Conservation (phyloP, 2,797 vertebrate genomes). For the Micropoecilia bifurca region DNA sequence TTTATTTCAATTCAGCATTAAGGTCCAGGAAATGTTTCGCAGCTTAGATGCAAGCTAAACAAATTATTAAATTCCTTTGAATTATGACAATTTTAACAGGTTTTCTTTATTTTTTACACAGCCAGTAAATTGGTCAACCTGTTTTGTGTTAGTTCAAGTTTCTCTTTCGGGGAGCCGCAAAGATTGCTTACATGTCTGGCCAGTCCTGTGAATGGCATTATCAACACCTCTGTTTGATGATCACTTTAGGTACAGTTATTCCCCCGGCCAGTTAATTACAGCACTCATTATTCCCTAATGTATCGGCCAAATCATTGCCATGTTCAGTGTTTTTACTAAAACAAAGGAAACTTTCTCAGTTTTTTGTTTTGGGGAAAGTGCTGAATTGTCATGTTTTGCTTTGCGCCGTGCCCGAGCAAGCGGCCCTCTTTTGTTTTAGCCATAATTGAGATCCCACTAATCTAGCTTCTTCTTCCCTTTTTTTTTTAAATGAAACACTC, state of each 20-base stretch:
- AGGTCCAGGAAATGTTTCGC: not conserved
- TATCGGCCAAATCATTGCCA: constrained; percentile 87
- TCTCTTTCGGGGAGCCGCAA: not conserved
- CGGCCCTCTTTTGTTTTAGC: constrained; percentile 85
- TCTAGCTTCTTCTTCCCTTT: constrained; percentile 75
- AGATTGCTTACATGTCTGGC: constrained; percentile 13
- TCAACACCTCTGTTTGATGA: constrained; percentile 72
- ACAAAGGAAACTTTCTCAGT: constrained; percentile 84
- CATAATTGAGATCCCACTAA: constrained; percentile 88
- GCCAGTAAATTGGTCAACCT: not conserved
- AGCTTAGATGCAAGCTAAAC: not conserved
- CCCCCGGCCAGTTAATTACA: constrained; percentile 81
- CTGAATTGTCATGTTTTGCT: constrained; percentile 82
- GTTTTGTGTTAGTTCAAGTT: not conserved
- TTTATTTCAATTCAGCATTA: not conserved
- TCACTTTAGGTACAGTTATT: constrained; percentile 77
- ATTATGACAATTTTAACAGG: not conserved
- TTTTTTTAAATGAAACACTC: constrained; percentile 78
- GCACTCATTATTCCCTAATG: constrained; percentile 82
- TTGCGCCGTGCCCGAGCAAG: constrained; percentile 74
- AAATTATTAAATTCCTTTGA: not conserved
- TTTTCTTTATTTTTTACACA: not conserved
- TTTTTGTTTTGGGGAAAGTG: constrained; percentile 84
- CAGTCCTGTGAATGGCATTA: constrained; percentile 65
- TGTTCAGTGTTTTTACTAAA: constrained; percentile 83